Base-by-base conservation (phyloP, 1,140 invertebrate species). In the Eupeodes corollae region DNA sequence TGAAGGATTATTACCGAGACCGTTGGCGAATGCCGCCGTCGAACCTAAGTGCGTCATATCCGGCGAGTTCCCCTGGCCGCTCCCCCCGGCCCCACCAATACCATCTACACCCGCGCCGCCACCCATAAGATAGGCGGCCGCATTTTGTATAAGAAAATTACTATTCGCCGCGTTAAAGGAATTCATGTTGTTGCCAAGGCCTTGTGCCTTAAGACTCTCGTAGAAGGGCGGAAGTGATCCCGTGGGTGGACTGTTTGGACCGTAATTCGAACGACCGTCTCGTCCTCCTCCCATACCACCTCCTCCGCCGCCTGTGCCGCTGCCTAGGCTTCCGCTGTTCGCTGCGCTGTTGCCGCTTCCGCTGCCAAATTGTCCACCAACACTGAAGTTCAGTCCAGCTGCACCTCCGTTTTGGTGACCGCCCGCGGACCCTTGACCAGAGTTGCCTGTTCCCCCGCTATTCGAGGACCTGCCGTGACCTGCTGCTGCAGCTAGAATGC, bases 151-250 rank as follows among this genome's bases (percentile, higher is more conserved):
- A 1, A 73, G 59, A 44, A 75, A 88, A 47, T 88, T 85, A 43
- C 73, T 64, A 52, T 74, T 73, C 5, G 62, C 70, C n/a, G 73
- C 70, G 56, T 75, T 75, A 50, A 74, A 78, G 30, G 70, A 69
- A 48, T 66, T 69, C 19, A 61, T 61, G 3, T 63, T 68, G 44
- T 79, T 82, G 9, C 81, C 82, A 34, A 63, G 69, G 33, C 82
- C 83, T 11, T 83, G 82, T 42, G 79, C 78, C 66, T 88, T 90
- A 0, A 90, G 72, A 13, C 83, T 87, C 68, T 88, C 86, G 57
- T 88, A 88, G 57, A 90, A 88, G 1, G 86, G 86, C 8, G 86
- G 86, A 40, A 90, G 62, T 34, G 84, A 86, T 0, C 84, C 85
- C 1, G 84, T 86, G 3, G 85, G 85, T 41, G 85, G 85, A 52